A percentile compares a stretch with the other conserved stretches of the same genome.
Conservation (phyloP, 2,797 vertebrate species). For the Crypturellus tataupa region DNA sequence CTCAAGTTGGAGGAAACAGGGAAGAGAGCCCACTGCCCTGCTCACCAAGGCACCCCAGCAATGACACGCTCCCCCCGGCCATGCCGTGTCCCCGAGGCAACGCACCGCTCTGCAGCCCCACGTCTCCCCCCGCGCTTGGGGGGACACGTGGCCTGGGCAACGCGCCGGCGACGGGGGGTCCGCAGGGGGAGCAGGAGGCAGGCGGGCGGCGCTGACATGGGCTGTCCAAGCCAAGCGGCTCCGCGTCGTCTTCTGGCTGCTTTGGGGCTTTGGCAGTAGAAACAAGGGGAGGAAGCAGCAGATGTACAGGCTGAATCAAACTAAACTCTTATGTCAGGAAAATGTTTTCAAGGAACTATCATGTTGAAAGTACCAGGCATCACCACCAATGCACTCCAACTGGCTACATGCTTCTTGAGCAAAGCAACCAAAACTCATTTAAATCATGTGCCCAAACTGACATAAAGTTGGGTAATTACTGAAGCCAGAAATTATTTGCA, state of each 20-base stretch:
- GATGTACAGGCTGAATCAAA: slow-evolving; percentile 12
- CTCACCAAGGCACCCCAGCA: neutral
- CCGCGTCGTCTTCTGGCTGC: slow-evolving; percentile 57
- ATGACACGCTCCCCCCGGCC: neutral
- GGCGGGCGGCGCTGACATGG: neutral
- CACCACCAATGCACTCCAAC: neutral
- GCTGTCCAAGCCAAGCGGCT: slow-evolving; percentile 38
- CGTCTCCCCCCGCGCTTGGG: too few relatives aligned
- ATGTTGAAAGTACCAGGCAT: neutral
- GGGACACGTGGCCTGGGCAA: neutral
- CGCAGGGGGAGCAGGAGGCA: neutral
- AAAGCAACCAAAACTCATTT: neutral
- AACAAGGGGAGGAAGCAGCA: slow-evolving; percentile 32
- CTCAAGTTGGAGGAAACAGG: neutral
- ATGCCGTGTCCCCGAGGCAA: neutral
- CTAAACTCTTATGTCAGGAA: neutral
- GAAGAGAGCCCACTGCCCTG: neutral
- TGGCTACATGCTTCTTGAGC: neutral
- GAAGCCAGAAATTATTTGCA: neutral
- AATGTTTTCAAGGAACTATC: neutral
- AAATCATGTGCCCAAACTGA: neutral
- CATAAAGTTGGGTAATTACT: neutral
- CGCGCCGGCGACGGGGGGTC: neutral
- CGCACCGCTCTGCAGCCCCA: neutral
- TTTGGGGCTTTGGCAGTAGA: slow-evolving; percentile 41